Evolutionary conservation across 2,888 invertebrate species (phyloP).

Genomic region (Pycnomerus fuliginosus): DNA sequence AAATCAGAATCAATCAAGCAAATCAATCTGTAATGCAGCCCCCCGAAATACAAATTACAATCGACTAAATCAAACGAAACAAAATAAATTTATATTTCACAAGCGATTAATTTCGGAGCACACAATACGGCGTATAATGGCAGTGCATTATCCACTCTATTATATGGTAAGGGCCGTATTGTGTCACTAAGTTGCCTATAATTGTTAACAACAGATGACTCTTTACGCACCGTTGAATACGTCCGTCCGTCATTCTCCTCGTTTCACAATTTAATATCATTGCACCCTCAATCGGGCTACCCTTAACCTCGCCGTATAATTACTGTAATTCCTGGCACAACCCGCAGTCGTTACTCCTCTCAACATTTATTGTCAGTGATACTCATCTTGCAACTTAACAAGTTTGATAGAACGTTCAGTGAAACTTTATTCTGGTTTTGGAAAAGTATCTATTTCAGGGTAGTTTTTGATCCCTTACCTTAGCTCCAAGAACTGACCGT

Average conservation of each 20-base stretch:
- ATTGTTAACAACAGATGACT: conserved; percentile 53
- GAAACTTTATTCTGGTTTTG: conserved; percentile 2
- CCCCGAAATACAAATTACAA: conserved; percentile 10
- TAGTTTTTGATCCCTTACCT: conserved; percentile 13
- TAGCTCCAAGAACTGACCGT: not conserved
- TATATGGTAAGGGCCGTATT: conserved; percentile 50
- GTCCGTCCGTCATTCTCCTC: conserved; percentile 16
- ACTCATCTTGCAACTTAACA: too few species aligned
- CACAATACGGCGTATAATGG: conserved; percentile 47
- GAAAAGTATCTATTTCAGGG: conserved; percentile 20
- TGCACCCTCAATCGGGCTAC: conserved; percentile 1
- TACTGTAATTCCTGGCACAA: conserved; percentile 7
- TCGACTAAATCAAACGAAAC: conserved; percentile 20
- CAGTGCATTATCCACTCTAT: conserved; percentile 49
- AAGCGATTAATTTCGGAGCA: conserved; percentile 49
- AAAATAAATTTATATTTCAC: conserved; percentile 52
- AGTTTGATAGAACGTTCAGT: too few species aligned
- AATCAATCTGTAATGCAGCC: too few species aligned
- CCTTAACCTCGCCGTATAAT: conserved; percentile 1
- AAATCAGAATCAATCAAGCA: too few species aligned
- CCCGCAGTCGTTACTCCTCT: too few species aligned
- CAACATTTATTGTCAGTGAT: too few species aligned
- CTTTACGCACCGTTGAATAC: conserved; percentile 43
- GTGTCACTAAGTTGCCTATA: conserved; percentile 53
- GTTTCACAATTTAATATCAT: conserved; percentile 16